Evolutionary conservation across 2,888 invertebrate species (phyloP).

Genomic region (Pachliopta kotzebuea): DNA sequence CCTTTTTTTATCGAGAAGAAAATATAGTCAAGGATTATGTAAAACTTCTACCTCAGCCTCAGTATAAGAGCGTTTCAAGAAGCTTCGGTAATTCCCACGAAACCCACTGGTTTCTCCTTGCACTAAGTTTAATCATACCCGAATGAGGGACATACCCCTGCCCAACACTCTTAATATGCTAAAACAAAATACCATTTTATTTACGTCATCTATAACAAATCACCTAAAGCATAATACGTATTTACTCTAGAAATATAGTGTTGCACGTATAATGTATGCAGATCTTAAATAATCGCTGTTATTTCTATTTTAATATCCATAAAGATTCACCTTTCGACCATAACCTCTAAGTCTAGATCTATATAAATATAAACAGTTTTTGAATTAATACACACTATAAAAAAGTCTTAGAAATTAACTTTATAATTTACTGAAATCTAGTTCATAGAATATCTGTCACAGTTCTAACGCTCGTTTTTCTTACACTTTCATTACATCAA

Average conservation of each 20-base stretch:
- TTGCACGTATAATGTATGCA: not conserved
- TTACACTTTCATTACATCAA: conserved; percentile 29
- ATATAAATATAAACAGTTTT: not conserved
- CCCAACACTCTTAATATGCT: too few species aligned
- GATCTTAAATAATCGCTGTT: not conserved
- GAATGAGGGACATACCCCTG: too few species aligned
- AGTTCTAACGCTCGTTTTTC: not conserved
- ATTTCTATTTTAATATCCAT: not conserved
- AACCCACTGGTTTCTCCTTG: too few species aligned
- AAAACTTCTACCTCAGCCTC: too few species aligned
- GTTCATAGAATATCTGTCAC: not conserved
- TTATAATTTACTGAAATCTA: not conserved
- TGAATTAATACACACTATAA: not conserved
- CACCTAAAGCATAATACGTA: not conserved
- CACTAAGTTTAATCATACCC: too few species aligned
- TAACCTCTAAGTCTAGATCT: not conserved
- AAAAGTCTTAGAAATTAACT: not conserved
- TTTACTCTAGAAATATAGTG: not conserved
- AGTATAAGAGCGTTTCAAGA: too few species aligned
- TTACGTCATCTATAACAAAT: not conserved
- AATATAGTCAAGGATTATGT: too few species aligned
- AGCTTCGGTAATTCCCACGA: too few species aligned
- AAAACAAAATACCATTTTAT: too few species aligned
- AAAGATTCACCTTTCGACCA: not conserved
- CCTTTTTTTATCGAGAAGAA: not conserved